A percentile compares a stretch with the other conserved stretches of the same genome.
phyloP scores from a whole-genome alignment of 2,113 vertebrate species.

The Pterocles orientalis region DNA sequence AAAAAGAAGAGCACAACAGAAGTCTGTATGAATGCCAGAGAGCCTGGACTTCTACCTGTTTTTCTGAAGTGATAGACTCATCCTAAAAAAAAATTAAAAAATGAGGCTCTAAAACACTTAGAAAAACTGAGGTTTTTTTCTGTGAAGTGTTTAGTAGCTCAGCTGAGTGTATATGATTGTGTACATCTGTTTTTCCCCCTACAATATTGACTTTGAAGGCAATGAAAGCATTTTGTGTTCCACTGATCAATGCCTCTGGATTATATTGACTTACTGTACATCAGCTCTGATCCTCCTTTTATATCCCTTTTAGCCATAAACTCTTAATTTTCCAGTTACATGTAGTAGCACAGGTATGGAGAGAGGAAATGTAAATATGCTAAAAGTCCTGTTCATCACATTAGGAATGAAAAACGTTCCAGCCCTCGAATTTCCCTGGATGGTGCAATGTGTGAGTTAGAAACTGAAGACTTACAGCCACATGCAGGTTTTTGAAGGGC shows the following conservation, averaged over 20 bases:
- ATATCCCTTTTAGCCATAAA: neutral
- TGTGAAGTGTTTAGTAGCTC: neutral
- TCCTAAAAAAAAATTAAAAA: neutral
- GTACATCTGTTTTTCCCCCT: constrained; percentile 18
- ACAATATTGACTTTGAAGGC: constrained; percentile 57
- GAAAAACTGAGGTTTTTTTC: neutral
- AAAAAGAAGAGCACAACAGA: neutral
- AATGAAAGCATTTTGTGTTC: constrained; percentile 69
- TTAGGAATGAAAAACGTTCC: neutral
- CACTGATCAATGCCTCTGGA: constrained; percentile 57
- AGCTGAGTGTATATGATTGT: neutral
- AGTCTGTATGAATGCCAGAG: neutral
- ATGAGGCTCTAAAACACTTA: neutral
- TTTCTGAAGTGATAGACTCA: neutral
- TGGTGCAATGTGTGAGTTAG: neutral
- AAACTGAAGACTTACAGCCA: neutral
- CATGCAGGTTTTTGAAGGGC: neutral
- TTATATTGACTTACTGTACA: constrained; percentile 23
- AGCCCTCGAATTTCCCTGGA: neutral
- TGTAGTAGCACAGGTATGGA: neutral
- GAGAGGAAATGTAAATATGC: neutral
- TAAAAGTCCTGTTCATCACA: neutral
- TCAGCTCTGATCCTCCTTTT: neutral
- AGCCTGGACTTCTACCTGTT: neutral
- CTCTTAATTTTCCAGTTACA: constrained; percentile 17